Evolutionary conservation across 2,113 vertebrate genomes (phyloP).

Genomic region (Siniperca chuatsi): DNA sequence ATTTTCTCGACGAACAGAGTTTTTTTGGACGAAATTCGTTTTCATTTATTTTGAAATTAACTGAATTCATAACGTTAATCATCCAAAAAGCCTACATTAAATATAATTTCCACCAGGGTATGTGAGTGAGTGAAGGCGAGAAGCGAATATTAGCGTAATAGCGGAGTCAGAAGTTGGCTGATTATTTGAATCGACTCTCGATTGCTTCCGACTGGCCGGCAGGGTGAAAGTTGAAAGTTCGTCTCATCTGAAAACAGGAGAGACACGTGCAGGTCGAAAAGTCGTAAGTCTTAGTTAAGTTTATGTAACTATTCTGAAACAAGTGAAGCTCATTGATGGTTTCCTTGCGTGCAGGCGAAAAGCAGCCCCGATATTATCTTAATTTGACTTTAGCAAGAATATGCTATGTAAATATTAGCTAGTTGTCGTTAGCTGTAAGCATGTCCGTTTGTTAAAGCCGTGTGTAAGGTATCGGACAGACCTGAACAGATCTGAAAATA

Average conservation of each 20-base stretch:
- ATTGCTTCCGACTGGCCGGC: constrained; percentile 46
- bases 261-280: constrained; percentile 74
- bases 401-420: constrained; percentile 9
- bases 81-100: rapidly evolving
- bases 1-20: neutral
- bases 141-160: neutral
- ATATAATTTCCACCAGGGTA: neutral
- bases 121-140: too few relatives aligned
- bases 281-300: constrained; percentile 20
- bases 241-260: constrained; percentile 47
- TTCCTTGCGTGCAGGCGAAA: neutral
- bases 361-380: neutral
- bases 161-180: rapidly evolving
- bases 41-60: neutral
- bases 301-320: neutral
- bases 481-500: neutral
- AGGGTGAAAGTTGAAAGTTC: constrained; percentile 73
- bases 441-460: neutral
- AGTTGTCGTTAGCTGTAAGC: constrained; percentile 16
- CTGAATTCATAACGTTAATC: too few relatives aligned
- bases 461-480: neutral
- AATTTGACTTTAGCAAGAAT: neutral
- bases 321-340: rapidly evolving
- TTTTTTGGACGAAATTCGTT: rapidly evolving
- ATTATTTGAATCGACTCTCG: constrained; percentile 10